phyloP scores from a whole-genome alignment of 2,797 vertebrate genomes.

The Lepilemur septentrionalis region DNA sequence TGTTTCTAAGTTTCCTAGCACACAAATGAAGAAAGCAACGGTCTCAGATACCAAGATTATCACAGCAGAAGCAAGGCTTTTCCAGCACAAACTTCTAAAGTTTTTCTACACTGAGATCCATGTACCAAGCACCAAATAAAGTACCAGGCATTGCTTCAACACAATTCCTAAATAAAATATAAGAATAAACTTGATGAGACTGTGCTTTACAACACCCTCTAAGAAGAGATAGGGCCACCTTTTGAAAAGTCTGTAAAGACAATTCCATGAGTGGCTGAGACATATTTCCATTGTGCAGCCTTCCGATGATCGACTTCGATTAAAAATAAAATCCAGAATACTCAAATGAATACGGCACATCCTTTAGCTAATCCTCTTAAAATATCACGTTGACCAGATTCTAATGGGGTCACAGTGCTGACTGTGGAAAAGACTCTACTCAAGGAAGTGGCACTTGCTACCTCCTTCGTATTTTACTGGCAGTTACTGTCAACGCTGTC shows the following conservation, averaged over 20 bases:
- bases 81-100: constrained; percentile 11
- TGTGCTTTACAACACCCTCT: not conserved
- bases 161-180: not conserved
- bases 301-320: not conserved
- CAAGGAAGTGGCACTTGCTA: not conserved
- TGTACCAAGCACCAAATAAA: not conserved
- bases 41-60: not conserved
- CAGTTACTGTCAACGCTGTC: not conserved
- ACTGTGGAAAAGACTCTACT: not conserved
- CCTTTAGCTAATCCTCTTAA: not conserved
- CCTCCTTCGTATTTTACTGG: not conserved
- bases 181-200: not conserved
- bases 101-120: not conserved
- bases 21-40: not conserved
- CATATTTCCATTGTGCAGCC: no score
- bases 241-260: not conserved
- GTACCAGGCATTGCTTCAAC: not conserved
- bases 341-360: not conserved
- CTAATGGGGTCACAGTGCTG: not conserved
- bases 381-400: not conserved
- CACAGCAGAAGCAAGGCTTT: not conserved
- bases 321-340: not conserved
- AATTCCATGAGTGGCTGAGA: not conserved
- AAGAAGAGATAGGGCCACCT: not conserved
- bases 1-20: not conserved